Conservation (phyloP, 2,113 vertebrate genomes). For the Paraplagusia blochii region DNA sequence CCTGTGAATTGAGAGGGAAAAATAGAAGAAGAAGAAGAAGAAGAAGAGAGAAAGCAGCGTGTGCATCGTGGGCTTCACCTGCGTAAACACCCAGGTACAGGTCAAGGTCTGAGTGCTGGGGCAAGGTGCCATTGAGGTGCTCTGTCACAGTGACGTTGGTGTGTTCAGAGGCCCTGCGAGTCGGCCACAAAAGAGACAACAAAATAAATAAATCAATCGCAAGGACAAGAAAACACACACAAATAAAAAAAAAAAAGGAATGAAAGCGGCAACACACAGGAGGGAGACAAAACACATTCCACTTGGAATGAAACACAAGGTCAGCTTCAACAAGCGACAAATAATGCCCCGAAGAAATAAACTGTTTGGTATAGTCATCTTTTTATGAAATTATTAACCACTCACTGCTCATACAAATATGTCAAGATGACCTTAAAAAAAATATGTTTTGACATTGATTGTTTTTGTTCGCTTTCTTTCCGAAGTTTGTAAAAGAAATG, state of each 20-base stretch:
- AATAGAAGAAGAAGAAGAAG: constrained; percentile 31
- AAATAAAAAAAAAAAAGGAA: constrained; percentile 9
- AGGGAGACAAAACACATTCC: constrained; percentile 38
- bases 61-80: constrained; percentile 79
- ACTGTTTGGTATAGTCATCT: constrained; percentile 23
- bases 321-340: constrained; percentile 49
- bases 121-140: constrained; percentile 60
- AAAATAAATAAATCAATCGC: constrained; percentile 59
- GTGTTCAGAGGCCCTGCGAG: constrained; percentile 73
- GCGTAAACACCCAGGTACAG: constrained; percentile 89
- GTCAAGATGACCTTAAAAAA: constrained; percentile 11
- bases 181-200: constrained; percentile 59
- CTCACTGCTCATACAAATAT: constrained; percentile 34
- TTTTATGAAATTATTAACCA: constrained; percentile 40
- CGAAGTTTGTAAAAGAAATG: background rate
- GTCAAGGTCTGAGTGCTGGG: constrained; percentile 77
- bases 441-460: too few relatives aligned
- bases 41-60: constrained; percentile 33
- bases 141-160: constrained; percentile 67
- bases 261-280: constrained; percentile 32
- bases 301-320: constrained; percentile 47
- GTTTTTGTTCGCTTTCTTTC: background rate
- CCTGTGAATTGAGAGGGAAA: constrained; percentile 55
- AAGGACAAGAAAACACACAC: too few relatives aligned
- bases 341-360: constrained; percentile 42